These are phyloP conservation scores for Cettia cetti DNA, from an alignment of 2,113 vertebrate genomes.

Conservation along the genomic window DNA sequence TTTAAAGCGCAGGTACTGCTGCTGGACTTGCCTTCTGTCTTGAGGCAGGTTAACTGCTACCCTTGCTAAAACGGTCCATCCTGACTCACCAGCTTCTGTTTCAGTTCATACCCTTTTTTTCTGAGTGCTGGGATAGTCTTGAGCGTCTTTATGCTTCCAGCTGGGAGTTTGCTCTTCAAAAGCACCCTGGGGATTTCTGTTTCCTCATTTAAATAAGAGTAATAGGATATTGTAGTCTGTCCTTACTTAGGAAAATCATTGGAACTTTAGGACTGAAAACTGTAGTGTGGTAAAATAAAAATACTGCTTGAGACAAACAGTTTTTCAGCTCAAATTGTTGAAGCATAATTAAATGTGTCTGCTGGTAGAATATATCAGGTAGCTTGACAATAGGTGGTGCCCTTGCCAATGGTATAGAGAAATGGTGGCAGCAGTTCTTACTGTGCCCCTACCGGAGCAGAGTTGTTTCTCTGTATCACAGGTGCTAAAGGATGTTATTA, in stretches of 20 bases:
- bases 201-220: neutral
- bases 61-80: neutral
- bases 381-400: constrained; percentile 47
- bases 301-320: neutral
- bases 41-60: neutral
- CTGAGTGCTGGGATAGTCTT: neutral
- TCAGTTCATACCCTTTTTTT: neutral
- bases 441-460: neutral
- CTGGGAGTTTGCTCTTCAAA: neutral
- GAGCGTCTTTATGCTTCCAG: neutral
- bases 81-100: neutral
- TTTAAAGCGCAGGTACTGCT: neutral
- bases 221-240: neutral
- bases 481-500: neutral
- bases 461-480: neutral
- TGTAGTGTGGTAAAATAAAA: neutral
- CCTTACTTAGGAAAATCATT: neutral
- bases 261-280: neutral
- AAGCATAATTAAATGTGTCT: neutral
- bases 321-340: neutral
- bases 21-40: neutral
- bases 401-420: neutral
- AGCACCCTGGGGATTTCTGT: neutral
- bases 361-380: neutral
- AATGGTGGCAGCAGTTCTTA: neutral